Base-by-base conservation (phyloP, 2,888 invertebrate genomes). In the Caenorhabditis afra region DNA sequence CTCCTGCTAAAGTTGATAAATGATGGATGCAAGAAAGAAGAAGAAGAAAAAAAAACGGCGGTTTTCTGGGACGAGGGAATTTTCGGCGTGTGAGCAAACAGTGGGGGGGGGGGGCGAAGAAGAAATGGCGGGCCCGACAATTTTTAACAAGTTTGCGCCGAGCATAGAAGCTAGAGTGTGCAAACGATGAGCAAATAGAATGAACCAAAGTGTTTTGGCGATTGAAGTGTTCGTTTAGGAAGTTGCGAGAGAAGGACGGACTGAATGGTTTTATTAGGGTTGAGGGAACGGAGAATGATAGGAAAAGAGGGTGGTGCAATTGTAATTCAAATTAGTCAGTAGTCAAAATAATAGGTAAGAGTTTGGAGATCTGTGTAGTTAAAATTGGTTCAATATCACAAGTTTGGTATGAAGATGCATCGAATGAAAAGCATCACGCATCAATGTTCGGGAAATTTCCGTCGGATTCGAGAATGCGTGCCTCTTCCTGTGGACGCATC, bases 401-500 rank as follows among this genome's bases (percentile, higher is more conserved):
- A 14, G 16, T 58, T 50, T 23, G 57, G 44, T 29, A 29, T n/a
- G n/a, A n/a, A n/a, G n/a, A n/a, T n/a, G n/a, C n/a, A n/a, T n/a
- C n/a, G n/a, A n/a, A n/a, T 45, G 29, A 50, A 45, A 16, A 44
- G n/a, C 41, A 58, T 55, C 41, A 64, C 14, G 62, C 59, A 50
- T 70, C 77, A 61, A 77, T 77, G 47, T 77, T 77, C 1, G 65
- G 65, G 49, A 77, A 65, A 23, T 53, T 70, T 22, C 58, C 61
- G 12, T 71, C 64, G 4, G 61, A 23, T 37, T 79, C 79, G 29
- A 79, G 59, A 16, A 79, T 79, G 44, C 74, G 62, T 23, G 66
- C 59, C 35, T 79, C 79, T 64, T 79, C 79, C 20, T 74, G 74
- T 29, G 79, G 79, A 20, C 78, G 74, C 77, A 74, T 83, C 81